phyloP scores from a whole-genome alignment of 2,113 vertebrate genomes.

The Holacanthus passer region DNA sequence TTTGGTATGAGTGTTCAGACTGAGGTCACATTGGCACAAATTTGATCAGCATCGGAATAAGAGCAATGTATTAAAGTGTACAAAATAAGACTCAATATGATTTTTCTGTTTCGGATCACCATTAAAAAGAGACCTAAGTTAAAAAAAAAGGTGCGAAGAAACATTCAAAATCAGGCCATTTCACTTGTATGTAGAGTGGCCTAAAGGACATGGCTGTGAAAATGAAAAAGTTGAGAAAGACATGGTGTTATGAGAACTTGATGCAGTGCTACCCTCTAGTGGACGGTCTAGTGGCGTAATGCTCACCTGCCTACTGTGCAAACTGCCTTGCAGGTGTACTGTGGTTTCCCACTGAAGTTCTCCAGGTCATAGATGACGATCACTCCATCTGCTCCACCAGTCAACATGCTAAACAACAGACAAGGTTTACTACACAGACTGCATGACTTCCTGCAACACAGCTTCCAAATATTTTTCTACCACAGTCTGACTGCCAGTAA shows the following conservation, averaged over 20 bases:
- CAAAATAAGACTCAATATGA: not conserved
- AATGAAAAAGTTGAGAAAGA: not conserved
- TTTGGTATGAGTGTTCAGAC: constrained; percentile 1
- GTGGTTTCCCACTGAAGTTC: constrained; percentile 88
- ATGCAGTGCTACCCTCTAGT: constrained; percentile 69
- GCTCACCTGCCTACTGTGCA: constrained; percentile 92
- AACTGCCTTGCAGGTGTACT: constrained; percentile 93
- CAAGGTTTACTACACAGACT: constrained; percentile 1
- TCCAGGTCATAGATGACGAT: constrained; percentile 96
- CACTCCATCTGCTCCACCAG: constrained; percentile 94
- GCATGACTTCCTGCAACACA: not conserved
- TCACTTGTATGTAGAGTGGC: not conserved
- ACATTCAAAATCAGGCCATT: not conserved
- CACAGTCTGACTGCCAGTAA: too few relatives aligned
- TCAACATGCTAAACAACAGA: constrained; percentile 90
- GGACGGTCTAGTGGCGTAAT: constrained; percentile 27
- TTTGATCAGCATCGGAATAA: not conserved
- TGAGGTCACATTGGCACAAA: not conserved
- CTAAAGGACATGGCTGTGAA: not conserved
- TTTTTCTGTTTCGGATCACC: not conserved
- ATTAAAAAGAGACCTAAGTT: not conserved
- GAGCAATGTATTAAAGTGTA: too few relatives aligned
- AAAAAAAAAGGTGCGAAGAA: not conserved
- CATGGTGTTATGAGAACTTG: not conserved
- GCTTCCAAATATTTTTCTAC: not conserved